Percentiles rank a stretch among this genome's conserved stretches.
Conservation (phyloP, 2,888 invertebrate species). For the Amblyteles armatorius region DNA sequence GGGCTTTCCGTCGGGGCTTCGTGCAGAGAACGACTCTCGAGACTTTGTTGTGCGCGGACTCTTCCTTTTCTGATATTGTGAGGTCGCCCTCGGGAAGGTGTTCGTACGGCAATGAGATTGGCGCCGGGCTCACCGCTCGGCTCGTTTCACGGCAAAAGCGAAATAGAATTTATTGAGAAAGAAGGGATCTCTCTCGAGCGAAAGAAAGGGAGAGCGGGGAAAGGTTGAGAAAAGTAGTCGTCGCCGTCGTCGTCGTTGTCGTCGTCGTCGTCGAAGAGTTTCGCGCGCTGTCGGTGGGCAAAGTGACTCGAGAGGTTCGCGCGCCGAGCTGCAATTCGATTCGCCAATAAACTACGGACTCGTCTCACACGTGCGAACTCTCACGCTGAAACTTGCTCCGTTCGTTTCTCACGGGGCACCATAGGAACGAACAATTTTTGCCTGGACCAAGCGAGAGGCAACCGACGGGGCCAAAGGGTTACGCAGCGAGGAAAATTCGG, state of each 20-base stretch:
- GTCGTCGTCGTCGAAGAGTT: conserved; percentile 28
- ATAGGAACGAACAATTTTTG: conserved; percentile 11
- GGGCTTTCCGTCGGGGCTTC: not conserved
- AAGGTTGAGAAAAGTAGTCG: conserved; percentile 1
- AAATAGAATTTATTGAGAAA: conserved; percentile 74
- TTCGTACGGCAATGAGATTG: not conserved
- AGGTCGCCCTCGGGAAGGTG: not conserved
- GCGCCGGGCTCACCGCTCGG: not conserved
- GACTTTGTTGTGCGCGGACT: conserved; percentile 25
- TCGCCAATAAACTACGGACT: conserved; percentile 79
- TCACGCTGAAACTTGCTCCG: conserved; percentile 43
- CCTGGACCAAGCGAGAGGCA: conserved; percentile 11
- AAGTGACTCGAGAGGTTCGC: conserved; percentile 70
- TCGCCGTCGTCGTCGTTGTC: not conserved
- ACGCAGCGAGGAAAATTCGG: conserved; percentile 52
- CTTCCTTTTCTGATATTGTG: conserved; percentile 2
- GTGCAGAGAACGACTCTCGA: not conserved
- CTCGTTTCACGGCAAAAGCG: conserved; percentile 48
- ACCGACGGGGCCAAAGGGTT: conserved; percentile 46
- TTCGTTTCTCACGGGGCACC: conserved; percentile 46
- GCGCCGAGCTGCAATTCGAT: conserved; percentile 77
- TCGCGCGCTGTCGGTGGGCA: conserved; percentile 55
- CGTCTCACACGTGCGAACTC: conserved; percentile 72
- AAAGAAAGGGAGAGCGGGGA: not conserved
- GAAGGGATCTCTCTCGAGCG: conserved; percentile 10